Evolutionary conservation across 2,113 vertebrate genomes (phyloP).

Genomic region (Petaurus breviceps): DNA sequence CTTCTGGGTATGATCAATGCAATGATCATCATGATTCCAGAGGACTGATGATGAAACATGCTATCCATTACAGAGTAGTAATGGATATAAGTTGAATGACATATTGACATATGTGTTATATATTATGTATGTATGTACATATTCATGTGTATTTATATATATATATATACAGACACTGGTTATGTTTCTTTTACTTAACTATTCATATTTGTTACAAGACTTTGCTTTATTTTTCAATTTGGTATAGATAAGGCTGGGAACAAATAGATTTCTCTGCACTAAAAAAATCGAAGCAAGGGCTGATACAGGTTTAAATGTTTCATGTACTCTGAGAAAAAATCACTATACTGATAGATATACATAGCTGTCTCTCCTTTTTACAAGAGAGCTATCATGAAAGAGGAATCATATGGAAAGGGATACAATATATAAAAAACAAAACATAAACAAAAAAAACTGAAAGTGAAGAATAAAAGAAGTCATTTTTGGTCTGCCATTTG

Average conservation of each 20-base stretch:
- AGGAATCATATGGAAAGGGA: neutral
- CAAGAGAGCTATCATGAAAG: neutral
- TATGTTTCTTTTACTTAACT: neutral
- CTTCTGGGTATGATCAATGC: neutral
- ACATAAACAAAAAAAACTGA: neutral
- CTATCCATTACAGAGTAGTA: neutral
- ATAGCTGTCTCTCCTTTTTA: neutral
- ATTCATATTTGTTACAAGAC: neutral
- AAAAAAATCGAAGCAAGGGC: neutral
- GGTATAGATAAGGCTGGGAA: too few species aligned
- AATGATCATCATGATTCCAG: neutral
- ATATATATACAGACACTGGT: neutral
- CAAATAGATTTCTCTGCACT: neutral
- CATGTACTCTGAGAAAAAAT: neutral
- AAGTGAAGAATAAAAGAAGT: neutral
- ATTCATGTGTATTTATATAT: neutral
- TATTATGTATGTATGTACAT: neutral
- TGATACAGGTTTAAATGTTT: neutral
- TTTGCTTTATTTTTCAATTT: too few species aligned
- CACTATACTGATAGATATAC: neutral
- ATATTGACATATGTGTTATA: neutral
- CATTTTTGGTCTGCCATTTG: neutral
- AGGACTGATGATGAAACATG: too few species aligned
- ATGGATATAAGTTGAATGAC: neutral
- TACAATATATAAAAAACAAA: neutral